A percentile compares a stretch with the other conserved stretches of the same genome.
Conservation (phyloP, 2,888 invertebrate genomes). For the Notodonta dromedarius region DNA sequence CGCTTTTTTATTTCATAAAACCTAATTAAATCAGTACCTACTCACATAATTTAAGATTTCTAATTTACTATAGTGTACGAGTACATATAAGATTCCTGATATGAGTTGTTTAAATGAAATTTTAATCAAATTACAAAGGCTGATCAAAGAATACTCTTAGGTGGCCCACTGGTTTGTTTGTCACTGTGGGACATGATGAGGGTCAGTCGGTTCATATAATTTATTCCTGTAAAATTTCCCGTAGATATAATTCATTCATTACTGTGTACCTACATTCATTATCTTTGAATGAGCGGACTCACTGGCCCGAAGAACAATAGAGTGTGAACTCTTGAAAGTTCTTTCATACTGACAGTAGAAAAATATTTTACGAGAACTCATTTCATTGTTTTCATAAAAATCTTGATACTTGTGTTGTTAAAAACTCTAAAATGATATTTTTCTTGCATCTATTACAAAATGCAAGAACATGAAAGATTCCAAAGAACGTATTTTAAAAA, state of each 20-base stretch:
- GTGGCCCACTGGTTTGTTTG: slow-evolving; percentile 46
- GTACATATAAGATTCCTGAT: slow-evolving; percentile 6
- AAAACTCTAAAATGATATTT: no score
- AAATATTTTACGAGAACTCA: no score
- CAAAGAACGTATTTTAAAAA: slow-evolving; percentile 5
- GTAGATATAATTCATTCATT: slow-evolving; percentile 30
- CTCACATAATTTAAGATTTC: no score
- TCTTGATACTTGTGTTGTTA: no score
- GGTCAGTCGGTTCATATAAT: slow-evolving; percentile 52
- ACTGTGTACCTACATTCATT: slow-evolving; percentile 17
- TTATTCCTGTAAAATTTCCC: slow-evolving; percentile 43
- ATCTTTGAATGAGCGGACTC: slow-evolving; percentile 10
- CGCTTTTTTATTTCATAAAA: slow-evolving; percentile 24
- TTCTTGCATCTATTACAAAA: no score
- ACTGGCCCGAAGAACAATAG: background rate
- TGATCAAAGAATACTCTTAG: slow-evolving; percentile 47
- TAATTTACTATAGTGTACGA: background rate
- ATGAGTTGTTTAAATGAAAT: slow-evolving; percentile 27
- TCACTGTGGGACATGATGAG: slow-evolving; percentile 51
- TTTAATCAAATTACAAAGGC: slow-evolving; percentile 44
- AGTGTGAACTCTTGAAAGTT: background rate
- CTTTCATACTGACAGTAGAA: background rate
- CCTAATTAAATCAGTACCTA: no score
- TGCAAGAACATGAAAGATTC: background rate
- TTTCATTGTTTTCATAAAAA: background rate